These are phyloP conservation scores for Philonicus albiceps DNA, from an alignment of 2,888 invertebrate genomes.

Conservation along the genomic window DNA sequence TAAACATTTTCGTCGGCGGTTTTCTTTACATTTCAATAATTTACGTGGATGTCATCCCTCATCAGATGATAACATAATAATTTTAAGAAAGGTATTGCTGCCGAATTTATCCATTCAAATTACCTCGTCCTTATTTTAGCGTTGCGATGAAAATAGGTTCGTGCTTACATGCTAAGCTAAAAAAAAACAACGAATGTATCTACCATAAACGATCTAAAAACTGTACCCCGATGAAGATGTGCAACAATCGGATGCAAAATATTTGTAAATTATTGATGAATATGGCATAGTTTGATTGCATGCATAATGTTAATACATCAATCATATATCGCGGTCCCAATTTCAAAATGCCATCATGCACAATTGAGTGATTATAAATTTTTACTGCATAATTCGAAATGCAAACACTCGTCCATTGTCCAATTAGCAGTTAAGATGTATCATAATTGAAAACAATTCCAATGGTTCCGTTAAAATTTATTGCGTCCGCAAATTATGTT, in stretches of 20 bases:
- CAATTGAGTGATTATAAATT: background rate
- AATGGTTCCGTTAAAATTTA: background rate
- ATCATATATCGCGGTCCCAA: background rate
- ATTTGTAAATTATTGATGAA: background rate
- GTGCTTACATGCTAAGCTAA: no score
- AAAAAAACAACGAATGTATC: no score
- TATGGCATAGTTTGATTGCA: background rate
- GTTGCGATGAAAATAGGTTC: no score
- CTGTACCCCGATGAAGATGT: no score
- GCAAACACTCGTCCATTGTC: background rate
- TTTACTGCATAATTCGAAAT: background rate
- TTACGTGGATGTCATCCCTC: no score
- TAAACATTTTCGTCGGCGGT: no score
- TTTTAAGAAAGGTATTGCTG: no score
- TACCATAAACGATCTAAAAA: no score
- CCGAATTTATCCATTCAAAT: no score
- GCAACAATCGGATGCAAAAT: background rate
- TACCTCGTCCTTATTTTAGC: no score
- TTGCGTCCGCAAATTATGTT: background rate
- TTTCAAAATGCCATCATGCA: background rate
- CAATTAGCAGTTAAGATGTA: background rate
- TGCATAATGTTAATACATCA: background rate
- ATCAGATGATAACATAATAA: no score
- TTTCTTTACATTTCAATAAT: no score
- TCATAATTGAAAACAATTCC: background rate